Percentiles rank a stretch among this genome's conserved stretches.
These are phyloP conservation scores for Scaptomyza cyrtandrae DNA, from an alignment of 2,888 invertebrate species.

Conservation along the genomic window DNA sequence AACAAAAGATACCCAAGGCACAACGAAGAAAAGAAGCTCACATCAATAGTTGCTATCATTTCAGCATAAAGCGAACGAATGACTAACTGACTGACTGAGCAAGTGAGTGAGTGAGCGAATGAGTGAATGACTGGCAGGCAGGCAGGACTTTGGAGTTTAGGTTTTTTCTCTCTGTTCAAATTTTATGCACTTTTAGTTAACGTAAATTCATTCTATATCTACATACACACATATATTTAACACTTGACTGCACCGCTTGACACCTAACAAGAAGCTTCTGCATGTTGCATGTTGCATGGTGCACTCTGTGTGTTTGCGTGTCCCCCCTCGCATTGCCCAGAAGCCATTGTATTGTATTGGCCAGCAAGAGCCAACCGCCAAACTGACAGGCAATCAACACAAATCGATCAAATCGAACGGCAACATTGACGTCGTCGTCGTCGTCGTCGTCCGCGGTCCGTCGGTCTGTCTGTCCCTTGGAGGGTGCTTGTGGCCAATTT, in stretches of 20 bases:
- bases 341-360: conserved; percentile 65
- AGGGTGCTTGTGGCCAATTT: conserved; percentile 65
- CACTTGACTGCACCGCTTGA: conserved; percentile 75
- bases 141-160: conserved; percentile 52
- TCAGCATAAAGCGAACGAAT: conserved; percentile 56
- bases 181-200: conserved; percentile 79
- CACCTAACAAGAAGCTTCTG: conserved; percentile 73
- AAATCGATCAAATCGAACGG: conserved; percentile 75
- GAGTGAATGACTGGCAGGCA: conserved; percentile 44
- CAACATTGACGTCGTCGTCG: conserved; percentile 24
- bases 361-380: conserved; percentile 29
- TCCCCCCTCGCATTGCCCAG: conserved; percentile 23
- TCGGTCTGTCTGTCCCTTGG: not conserved
- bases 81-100: conserved; percentile 45
- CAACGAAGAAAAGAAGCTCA: conserved; percentile 18
- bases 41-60: conserved; percentile 59
- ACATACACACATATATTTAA: conserved; percentile 69
- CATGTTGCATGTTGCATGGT: conserved; percentile 5
- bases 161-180: conserved; percentile 32
- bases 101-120: conserved; percentile 39
- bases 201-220: conserved; percentile 61
- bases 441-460: not conserved
- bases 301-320: conserved; percentile 8
- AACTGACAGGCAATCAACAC: conserved; percentile 78
- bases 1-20: conserved; percentile 40